A percentile compares a stretch with the other conserved stretches of the same genome.
These are phyloP conservation scores for Clunio marinus DNA, from an alignment of 2,888 invertebrate species.

Conservation along the genomic window DNA sequence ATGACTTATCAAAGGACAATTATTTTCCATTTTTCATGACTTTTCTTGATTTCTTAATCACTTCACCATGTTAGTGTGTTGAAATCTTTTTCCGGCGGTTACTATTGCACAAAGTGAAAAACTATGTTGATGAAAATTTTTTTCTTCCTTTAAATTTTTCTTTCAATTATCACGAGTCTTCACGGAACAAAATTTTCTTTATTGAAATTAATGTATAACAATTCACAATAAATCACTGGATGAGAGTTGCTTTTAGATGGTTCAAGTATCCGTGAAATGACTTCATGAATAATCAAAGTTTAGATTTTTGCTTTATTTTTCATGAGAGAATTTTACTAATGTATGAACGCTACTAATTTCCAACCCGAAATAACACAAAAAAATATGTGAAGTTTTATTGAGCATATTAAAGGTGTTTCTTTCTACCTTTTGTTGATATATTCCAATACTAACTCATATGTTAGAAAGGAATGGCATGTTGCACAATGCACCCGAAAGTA, in stretches of 20 bases:
- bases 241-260: background rate
- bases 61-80: background rate
- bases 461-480: background rate
- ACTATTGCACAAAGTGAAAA: background rate
- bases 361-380: constrained; percentile 32
- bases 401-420: constrained; percentile 25
- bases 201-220: too few species aligned
- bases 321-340: background rate
- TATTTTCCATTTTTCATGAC: background rate
- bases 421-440: background rate
- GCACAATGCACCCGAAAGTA: background rate
- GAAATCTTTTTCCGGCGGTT: background rate
- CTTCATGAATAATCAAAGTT: constrained; percentile 23
- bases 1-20: background rate
- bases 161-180: too few species aligned
- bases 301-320: background rate
- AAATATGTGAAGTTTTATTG: constrained; percentile 5
- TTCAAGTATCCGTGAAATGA: constrained; percentile 34
- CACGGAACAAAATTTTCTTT: too few species aligned
- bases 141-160: background rate
- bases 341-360: constrained; percentile 34
- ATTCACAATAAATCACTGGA: background rate
- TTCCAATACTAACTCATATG: background rate
- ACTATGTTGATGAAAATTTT: too few species aligned
- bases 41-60: background rate